phyloP scores from a whole-genome alignment of 2,888 invertebrate genomes.

The Merodon equestris region DNA sequence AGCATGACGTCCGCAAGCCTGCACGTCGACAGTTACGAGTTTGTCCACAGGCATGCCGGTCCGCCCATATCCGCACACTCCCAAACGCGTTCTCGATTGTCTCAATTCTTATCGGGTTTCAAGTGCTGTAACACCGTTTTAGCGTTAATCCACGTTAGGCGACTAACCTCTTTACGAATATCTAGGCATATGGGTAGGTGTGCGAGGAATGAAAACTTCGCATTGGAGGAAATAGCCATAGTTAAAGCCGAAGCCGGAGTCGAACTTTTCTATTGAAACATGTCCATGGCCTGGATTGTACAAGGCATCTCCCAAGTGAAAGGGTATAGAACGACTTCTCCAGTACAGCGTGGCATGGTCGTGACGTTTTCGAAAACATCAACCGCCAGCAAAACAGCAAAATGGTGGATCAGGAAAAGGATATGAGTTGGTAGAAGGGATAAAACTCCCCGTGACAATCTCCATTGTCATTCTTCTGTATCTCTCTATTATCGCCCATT shows the following conservation, averaged over 20 bases:
- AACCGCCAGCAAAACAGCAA: conserved; percentile 38
- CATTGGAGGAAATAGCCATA: conserved; percentile 5
- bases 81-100: conserved; percentile 43
- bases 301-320: conserved; percentile 27
- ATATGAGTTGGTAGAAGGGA: conserved; percentile 57
- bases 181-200: background rate
- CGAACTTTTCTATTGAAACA: background rate
- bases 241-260: no score
- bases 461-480: conserved; percentile 52
- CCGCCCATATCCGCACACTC: conserved; percentile 9
- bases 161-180: background rate
- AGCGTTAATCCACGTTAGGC: conserved; percentile 36
- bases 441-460: conserved; percentile 46
- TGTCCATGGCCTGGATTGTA: conserved; percentile 31
- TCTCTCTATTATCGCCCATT: conserved; percentile 35
- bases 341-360: background rate
- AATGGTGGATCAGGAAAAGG: conserved; percentile 50
- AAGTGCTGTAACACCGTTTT: conserved; percentile 40
- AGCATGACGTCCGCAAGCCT: conserved; percentile 1
- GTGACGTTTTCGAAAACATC: conserved; percentile 28
- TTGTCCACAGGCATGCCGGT: conserved; percentile 18
- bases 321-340: conserved; percentile 6
- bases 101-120: conserved; percentile 53
- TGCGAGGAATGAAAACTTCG: no score
- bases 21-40: background rate